A percentile compares a stretch with the other conserved stretches of the same genome.
Evolutionary conservation across 2,113 vertebrate species (phyloP).

Genomic region (Epinephelus fuscoguttatus): DNA sequence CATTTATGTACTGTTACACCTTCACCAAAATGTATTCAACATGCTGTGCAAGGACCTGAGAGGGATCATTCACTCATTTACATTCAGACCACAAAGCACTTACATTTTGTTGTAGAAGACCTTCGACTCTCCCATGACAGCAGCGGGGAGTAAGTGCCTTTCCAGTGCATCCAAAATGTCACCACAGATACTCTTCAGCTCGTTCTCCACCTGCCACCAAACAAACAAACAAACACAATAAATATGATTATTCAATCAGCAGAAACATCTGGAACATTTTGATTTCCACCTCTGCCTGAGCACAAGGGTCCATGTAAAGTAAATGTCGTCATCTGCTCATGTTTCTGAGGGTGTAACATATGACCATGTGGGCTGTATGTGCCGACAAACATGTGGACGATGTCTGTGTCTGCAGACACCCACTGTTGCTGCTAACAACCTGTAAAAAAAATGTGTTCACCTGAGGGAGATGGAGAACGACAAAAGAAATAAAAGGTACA

Average conservation of each 20-base stretch:
- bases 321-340: neutral
- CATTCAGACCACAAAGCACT: conserved; percentile 60
- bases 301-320: neutral
- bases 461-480: neutral
- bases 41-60: neutral
- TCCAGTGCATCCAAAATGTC: conserved; percentile 99
- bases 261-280: neutral
- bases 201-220: conserved; percentile 92
- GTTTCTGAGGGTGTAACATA: neutral
- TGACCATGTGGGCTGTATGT: neutral
- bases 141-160: conserved; percentile 97
- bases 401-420: neutral
- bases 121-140: conserved; percentile 96
- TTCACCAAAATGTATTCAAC: neutral
- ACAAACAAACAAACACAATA: conserved; percentile 33
- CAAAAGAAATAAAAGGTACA: conserved; percentile 35
- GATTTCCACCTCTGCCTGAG: neutral
- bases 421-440: neutral
- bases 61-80: neutral
- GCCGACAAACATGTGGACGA: neutral
- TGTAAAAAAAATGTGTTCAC: neutral
- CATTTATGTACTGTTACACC: too few species aligned
- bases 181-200: conserved; percentile 96
- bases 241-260: neutral
- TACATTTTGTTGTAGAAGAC: conserved; percentile 99